Conservation (phyloP, 2,113 vertebrate genomes). For the Stigmatopora nigra region DNA sequence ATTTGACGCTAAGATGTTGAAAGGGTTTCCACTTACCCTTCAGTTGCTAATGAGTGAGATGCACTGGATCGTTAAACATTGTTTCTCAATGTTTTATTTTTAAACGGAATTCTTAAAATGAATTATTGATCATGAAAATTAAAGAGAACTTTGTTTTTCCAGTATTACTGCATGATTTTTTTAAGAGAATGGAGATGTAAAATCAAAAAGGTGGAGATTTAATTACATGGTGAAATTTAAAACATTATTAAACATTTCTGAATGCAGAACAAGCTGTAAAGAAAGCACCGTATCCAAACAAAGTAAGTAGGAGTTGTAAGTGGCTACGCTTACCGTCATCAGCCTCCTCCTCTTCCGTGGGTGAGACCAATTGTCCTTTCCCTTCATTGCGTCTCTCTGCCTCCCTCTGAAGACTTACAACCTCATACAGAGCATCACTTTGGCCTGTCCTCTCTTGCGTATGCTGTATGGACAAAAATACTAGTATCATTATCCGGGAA, state of each 20-base stretch:
- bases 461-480: slow-evolving; percentile 56
- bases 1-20: too few species aligned
- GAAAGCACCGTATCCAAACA: background rate
- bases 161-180: too few species aligned
- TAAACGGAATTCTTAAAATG: too few species aligned
- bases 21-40: too few species aligned
- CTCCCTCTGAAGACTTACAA: slow-evolving; percentile 86
- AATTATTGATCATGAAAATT: too few species aligned
- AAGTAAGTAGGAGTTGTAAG: background rate
- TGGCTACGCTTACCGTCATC: slow-evolving; percentile 77
- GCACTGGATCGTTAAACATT: too few species aligned
- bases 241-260: slow-evolving; percentile 1
- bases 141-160: too few species aligned
- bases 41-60: too few species aligned
- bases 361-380: slow-evolving; percentile 64
- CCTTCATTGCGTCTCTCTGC: slow-evolving; percentile 75
- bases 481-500: background rate
- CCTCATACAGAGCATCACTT: slow-evolving; percentile 87
- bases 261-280: background rate
- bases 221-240: background rate
- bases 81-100: too few species aligned
- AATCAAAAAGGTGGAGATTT: too few species aligned
- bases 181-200: too few species aligned
- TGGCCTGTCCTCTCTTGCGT: slow-evolving; percentile 72
- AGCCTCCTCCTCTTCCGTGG: slow-evolving; percentile 84